Conservation (phyloP, 2,113 vertebrate genomes). For the Zootoca vivipara region DNA sequence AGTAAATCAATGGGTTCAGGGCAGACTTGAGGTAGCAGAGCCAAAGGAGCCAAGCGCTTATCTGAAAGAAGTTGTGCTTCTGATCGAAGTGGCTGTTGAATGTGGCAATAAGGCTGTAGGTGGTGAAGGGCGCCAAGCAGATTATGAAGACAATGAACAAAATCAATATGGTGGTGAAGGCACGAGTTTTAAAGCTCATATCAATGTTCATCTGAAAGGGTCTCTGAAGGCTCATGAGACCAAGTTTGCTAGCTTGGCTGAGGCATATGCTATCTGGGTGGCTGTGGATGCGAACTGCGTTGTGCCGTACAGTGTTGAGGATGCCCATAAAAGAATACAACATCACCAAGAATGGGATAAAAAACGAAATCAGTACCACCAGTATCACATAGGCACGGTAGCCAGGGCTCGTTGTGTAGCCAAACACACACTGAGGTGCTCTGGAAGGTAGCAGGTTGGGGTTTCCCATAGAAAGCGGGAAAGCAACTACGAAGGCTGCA, state of each 20-base stretch:
- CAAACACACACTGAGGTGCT: conserved; percentile 96
- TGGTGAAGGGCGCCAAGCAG: conserved; percentile 94
- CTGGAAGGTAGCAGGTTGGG: conserved; percentile 88
- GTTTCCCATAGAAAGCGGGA: conserved; percentile 88
- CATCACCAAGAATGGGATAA: conserved; percentile 93
- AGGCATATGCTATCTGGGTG: conserved; percentile 94
- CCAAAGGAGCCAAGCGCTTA: conserved; percentile 98
- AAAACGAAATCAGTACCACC: conserved; percentile 90
- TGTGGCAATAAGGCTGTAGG: conserved; percentile 92
- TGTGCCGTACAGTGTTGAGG: conserved; percentile 94
- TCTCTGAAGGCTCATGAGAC: conserved; percentile 93
- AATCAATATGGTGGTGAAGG: conserved; percentile 98
- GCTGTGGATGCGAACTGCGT: conserved; percentile 93
- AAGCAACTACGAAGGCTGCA: conserved; percentile 86
- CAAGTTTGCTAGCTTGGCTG: conserved; percentile 95
- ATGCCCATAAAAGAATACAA: conserved; percentile 96
- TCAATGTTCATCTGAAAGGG: conserved; percentile 97
- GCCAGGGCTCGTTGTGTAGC: conserved; percentile 84
- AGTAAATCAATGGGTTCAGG: conserved; percentile 98
- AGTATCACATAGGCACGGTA: conserved; percentile 90
- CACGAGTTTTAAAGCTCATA: conserved; percentile 99
- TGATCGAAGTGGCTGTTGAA: conserved; percentile 92
- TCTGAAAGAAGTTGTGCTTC: conserved; percentile 92
- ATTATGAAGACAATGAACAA: conserved; percentile 94
- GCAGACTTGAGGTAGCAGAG: conserved; percentile 99